phyloP scores from a whole-genome alignment of 2,797 vertebrate genomes.

The Centroberyx gerrardi region DNA sequence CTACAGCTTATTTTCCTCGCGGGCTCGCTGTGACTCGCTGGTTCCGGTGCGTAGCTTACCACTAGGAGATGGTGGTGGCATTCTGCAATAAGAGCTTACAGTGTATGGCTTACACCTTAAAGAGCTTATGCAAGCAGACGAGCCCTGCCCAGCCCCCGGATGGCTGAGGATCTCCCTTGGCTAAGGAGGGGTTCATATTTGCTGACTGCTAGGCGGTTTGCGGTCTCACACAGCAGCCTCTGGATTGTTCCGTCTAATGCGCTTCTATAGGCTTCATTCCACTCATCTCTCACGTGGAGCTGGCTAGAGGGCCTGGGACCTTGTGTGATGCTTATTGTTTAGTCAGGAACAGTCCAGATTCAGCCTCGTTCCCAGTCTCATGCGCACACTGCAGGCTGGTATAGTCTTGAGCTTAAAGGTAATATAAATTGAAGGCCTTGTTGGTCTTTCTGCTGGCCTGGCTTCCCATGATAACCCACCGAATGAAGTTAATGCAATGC shows the following conservation, averaged over 20 bases:
- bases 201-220: constrained; percentile 22
- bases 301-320: no score
- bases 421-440: no score
- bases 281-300: neutral
- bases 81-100: constrained; percentile 54
- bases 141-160: constrained; percentile 10
- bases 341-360: no score
- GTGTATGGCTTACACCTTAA: constrained; percentile 56
- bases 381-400: no score
- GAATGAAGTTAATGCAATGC: no score
- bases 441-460: no score
- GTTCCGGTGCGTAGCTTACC: neutral
- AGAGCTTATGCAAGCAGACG: constrained; percentile 54
- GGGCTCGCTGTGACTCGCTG: neutral
- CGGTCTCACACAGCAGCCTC: constrained; percentile 11
- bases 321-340: no score
- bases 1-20: constrained; percentile 51
- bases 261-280: no score
- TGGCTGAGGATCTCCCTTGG: constrained; percentile 25
- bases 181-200: constrained; percentile 37
- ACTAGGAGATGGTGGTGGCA: constrained; percentile 33
- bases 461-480: no score
- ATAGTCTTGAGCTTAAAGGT: no score
- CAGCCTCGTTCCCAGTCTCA: no score
- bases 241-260: constrained; percentile 4